phyloP scores from a whole-genome alignment of 2,113 vertebrate species.

The Istiophorus platypterus region DNA sequence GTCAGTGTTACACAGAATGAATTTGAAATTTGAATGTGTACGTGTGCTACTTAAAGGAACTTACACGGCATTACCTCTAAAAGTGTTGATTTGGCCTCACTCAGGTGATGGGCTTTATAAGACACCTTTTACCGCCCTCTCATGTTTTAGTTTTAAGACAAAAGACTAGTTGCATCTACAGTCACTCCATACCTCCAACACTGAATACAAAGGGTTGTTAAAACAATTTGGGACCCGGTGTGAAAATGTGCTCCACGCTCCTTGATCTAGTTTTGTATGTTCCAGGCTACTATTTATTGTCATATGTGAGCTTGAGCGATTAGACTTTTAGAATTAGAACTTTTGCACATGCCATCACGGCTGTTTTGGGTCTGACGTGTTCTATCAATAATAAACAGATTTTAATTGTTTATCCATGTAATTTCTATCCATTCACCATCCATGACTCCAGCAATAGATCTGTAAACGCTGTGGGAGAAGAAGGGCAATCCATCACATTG shows the following conservation, averaged over 20 bases:
- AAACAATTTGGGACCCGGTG: not conserved
- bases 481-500: slow-evolving; percentile 59
- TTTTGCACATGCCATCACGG: slow-evolving; percentile 38
- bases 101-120: not conserved
- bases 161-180: not conserved
- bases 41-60: not conserved
- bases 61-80: not conserved
- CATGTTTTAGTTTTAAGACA: not conserved
- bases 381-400: slow-evolving; percentile 52
- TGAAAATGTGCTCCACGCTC: not conserved
- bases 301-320: slow-evolving; percentile 1
- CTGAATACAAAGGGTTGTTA: not conserved
- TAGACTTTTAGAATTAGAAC: slow-evolving; percentile 20
- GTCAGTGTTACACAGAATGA: not conserved
- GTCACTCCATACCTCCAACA: slow-evolving; percentile 6
- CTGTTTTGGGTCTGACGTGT: slow-evolving; percentile 37
- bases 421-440: slow-evolving; percentile 62
- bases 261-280: not conserved
- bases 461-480: slow-evolving; percentile 59
- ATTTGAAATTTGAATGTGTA: not conserved
- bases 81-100: not conserved
- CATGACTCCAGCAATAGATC: slow-evolving; percentile 47
- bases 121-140: not conserved
- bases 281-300: not conserved
- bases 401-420: slow-evolving; percentile 60